Evolutionary conservation across 2,888 invertebrate genomes (phyloP).

Genomic region (Tinea semifulvella): DNA sequence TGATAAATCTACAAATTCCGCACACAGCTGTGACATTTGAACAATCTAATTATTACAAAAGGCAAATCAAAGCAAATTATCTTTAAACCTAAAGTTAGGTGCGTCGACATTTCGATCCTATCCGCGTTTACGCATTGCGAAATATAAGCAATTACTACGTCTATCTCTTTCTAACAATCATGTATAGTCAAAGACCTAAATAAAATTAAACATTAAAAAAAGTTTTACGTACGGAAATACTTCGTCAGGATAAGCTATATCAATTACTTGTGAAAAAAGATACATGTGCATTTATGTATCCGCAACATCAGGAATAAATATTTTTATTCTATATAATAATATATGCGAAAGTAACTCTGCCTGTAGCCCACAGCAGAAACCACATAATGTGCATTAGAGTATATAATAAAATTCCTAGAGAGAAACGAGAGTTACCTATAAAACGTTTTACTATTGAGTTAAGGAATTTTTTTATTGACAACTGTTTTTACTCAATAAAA

Average conservation of each 20-base stretch:
- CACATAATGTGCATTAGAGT: neutral
- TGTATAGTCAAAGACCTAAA: too few relatives aligned
- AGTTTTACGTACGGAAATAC: too few relatives aligned
- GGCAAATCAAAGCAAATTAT: constrained; percentile 8
- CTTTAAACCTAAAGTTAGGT: constrained; percentile 14
- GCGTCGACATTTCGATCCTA: constrained; percentile 34
- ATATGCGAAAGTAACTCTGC: too few relatives aligned
- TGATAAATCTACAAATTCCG: constrained; percentile 5
- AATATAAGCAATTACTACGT: constrained; percentile 25
- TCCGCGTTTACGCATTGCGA: constrained; percentile 28
- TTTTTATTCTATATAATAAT: too few relatives aligned
- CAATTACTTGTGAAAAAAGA: constrained; percentile 17
- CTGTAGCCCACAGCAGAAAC: too few relatives aligned
- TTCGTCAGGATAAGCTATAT: too few relatives aligned
- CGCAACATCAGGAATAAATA: neutral
- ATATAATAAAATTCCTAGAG: too few relatives aligned
- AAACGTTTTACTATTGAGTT: too few relatives aligned
- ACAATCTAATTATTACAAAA: constrained; percentile 12
- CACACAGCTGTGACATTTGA: neutral
- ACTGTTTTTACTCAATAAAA: too few relatives aligned
- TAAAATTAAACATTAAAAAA: too few relatives aligned
- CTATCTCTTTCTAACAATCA: constrained; percentile 22
- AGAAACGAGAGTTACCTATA: too few relatives aligned
- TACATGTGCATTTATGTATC: neutral
- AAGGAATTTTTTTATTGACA: too few relatives aligned